A percentile compares a stretch with the other conserved stretches of the same genome.
These are phyloP conservation scores for Epinephelus fuscoguttatus DNA, from an alignment of 2,113 vertebrate species.

Conservation along the genomic window DNA sequence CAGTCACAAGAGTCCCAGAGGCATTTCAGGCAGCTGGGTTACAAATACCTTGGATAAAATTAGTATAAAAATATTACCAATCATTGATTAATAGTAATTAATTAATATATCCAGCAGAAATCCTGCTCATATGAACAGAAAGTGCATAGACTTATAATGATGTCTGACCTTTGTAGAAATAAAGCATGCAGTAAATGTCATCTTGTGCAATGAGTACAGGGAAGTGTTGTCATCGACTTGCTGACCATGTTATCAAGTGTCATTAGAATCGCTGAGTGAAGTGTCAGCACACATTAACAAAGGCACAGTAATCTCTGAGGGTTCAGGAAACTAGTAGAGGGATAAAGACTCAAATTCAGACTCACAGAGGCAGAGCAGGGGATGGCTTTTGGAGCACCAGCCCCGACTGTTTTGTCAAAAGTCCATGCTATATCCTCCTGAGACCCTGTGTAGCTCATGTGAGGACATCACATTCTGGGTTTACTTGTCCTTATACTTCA, in stretches of 20 bases:
- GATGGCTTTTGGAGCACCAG: no score
- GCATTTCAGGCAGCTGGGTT: neutral
- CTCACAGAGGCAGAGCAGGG: neutral
- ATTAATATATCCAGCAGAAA: neutral
- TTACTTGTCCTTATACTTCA: no score
- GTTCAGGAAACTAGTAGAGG: neutral
- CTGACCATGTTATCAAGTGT: neutral
- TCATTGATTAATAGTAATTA: neutral
- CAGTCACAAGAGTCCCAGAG: conserved; percentile 2
- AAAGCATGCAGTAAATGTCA: neutral
- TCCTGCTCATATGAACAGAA: neutral
- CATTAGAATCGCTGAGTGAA: neutral
- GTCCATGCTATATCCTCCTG: no score
- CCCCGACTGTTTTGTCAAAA: no score
- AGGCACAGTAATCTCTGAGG: conserved; percentile 5
- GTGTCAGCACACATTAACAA: neutral
- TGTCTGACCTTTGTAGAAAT: neutral
- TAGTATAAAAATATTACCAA: neutral
- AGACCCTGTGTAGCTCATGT: no score
- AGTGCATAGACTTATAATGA: neutral
- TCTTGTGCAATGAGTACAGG: neutral
- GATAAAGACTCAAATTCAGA: neutral
- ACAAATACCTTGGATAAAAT: no score
- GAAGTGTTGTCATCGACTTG: neutral
- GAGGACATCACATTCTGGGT: no score